Base-by-base conservation (phyloP, 2,113 vertebrate species). In the Theropithecus gelada region DNA sequence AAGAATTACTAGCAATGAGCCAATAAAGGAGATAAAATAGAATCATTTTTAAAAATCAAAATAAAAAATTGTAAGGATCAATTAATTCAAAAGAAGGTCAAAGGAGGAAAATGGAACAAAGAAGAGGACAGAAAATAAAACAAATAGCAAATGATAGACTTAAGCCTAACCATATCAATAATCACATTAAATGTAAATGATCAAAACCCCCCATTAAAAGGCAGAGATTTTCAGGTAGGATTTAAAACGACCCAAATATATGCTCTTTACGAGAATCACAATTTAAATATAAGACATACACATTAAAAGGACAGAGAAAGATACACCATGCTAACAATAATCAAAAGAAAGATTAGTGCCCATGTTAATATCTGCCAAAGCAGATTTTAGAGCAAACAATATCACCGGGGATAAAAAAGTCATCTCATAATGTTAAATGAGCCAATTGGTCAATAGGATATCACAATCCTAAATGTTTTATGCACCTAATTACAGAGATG, bases 381-480 rank as follows among this genome's bases (percentile, higher is more conserved):
- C 52, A 76, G 61, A 89, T 76, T 89, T 92, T 48, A 89, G 48
- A 92, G n/a, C n/a, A 93, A 94, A 92, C 6, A 68, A 6, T 80
- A 83, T 25, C 35, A 79, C 72, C 17, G 43, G 27, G 61, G 45
- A 73, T 80, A 94, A 73, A 45, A 50, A 88, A 79, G 27, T 93
- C 40, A 96, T 45, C 68, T 96, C 79, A 68, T 79, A 85, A 96
- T 73, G 30, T 55, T 35, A 85, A 88, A 94, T 27, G 22, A 35
- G 38, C 43, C 78, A 73, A 88, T 25, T 97, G 78, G 66, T 30
- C 25, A 75, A 75, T 10, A 92, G 55, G 40, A 89, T 17, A 20
- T 32, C 45, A 75, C 3, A 57, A 75, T 89, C 6, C 22, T 64
- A 86, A 81, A 87, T 18, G 86, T 20, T 89, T 43, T 70, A 85